Conservation (phyloP, 2,797 vertebrate species). For the Urocyon cinereoargenteus region DNA sequence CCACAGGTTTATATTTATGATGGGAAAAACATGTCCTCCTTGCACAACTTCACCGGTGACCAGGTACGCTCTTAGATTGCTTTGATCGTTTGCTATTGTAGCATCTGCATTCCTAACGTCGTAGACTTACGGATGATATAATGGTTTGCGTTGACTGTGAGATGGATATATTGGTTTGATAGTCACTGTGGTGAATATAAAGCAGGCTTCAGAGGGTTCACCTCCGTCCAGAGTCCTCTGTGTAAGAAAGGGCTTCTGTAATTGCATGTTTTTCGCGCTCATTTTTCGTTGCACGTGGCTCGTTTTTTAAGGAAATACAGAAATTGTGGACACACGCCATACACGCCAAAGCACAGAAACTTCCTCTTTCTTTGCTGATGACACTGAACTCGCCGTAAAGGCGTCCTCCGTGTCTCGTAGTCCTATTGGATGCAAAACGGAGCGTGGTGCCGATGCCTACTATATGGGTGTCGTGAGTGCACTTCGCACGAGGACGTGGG, state of each 20-base stretch:
- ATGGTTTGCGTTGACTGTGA: background rate
- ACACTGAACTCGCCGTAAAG: background rate
- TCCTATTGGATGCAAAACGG: background rate
- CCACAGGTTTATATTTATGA: constrained; percentile 96
- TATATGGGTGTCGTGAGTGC: background rate
- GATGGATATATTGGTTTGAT: background rate
- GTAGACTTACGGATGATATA: background rate
- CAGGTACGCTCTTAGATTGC: constrained; percentile 90
- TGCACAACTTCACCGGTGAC: constrained; percentile 96
- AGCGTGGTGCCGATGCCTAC: background rate
- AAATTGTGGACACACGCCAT: background rate
- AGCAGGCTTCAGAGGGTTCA: constrained; percentile 8
- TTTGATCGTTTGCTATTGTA: background rate
- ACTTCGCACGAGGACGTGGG: background rate
- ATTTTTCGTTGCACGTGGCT: background rate
- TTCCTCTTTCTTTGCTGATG: background rate
- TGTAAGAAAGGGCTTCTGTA: constrained; percentile 9
- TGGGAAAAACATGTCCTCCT: constrained; percentile 94
- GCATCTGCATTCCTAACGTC: background rate
- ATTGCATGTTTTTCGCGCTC: background rate
- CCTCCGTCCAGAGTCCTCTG: constrained; percentile 39
- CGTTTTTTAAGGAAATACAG: background rate
- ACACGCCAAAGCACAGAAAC: background rate
- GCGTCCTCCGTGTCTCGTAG: background rate
- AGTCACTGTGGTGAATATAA: background rate